Evolutionary conservation across 2,113 vertebrate genomes (phyloP).

Genomic region (Lichenostomus cassidix): DNA sequence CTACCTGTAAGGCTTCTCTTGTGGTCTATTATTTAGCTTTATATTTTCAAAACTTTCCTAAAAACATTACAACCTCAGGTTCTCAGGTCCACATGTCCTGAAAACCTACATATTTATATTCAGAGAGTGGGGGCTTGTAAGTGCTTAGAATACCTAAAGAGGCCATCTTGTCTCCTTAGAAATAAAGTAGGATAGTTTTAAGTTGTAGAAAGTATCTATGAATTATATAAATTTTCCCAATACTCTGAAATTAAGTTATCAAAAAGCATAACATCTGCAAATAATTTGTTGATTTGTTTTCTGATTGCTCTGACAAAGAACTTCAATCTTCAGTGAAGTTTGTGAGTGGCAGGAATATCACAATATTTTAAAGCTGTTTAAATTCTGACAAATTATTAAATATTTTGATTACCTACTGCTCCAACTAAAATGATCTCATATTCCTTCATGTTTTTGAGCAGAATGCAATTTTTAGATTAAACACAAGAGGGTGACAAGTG

Average conservation of each 20-base stretch:
- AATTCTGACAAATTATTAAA: not conserved
- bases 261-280: not conserved
- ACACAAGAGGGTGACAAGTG: slow-evolving; percentile 52
- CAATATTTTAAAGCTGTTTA: not conserved
- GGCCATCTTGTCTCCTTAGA: not conserved
- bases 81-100: not conserved
- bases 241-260: not conserved
- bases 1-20: not conserved
- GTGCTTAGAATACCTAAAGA: not conserved
- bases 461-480: slow-evolving; percentile 28
- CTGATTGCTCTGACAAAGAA: not conserved
- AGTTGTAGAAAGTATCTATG: not conserved
- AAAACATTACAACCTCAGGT: not conserved
- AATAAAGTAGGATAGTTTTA: not conserved
- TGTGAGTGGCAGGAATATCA: not conserved
- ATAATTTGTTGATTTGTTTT: not conserved
- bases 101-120: not conserved
- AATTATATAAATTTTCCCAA: not conserved
- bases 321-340: not conserved
- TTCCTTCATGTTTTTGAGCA: not conserved
- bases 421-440: not conserved
- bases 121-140: not conserved
- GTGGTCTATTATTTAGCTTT: not conserved
- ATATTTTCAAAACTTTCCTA: not conserved
- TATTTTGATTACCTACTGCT: not conserved